Evolutionary conservation across 2,888 invertebrate genomes (phyloP), one percentile per base, ranked within the genome.

Genomic region (Heliconius charithonia): DNA sequence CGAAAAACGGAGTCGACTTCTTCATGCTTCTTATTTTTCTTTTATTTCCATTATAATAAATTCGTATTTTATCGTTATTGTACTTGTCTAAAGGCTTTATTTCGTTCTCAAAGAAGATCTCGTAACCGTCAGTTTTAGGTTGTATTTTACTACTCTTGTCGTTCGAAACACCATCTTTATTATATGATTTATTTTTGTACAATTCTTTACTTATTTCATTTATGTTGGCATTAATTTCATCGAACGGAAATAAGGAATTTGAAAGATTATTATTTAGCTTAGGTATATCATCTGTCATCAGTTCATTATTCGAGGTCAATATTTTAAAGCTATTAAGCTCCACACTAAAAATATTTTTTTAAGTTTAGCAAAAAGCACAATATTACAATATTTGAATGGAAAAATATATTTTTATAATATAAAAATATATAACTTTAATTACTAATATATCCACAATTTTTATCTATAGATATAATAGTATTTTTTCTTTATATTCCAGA

Each of bases 261-360:
- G 76, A 13, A 13, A 81, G 27, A 3, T 70, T 65, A 10, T 77
- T 69, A 63, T n/a, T 62, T 7, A 41, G 25, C 9, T 74, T 74
- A 6, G 9, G 59, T 59, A 16, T 12, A n/a, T 72, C 37, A 32
- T 72, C 32, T 13, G 29, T 22, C 13, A 16, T 12, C 22, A n/a
- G 25, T 13, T 72, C 72, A n/a, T 72, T 56, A n/a, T 72, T 32
- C 19, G 22, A 59, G 4, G 51, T 72, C 29, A 88, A 56, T 3
- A 89, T 74, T 85, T 91, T 93, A 9, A 91, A 69, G 75, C 92
- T 92, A 81, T 93, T 92, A 9, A 94, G 82, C 85, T 94, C 94
- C 45, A 93, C 92, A 1, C 94, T 94, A 84, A 78, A 90, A 90
- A 75, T 75, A 75, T n/a, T 10, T 62, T 10, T 37, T 10, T 63